These are phyloP conservation scores for Dipodomys ordii DNA, from an alignment of 2,113 vertebrate species.

Conservation along the genomic window DNA sequence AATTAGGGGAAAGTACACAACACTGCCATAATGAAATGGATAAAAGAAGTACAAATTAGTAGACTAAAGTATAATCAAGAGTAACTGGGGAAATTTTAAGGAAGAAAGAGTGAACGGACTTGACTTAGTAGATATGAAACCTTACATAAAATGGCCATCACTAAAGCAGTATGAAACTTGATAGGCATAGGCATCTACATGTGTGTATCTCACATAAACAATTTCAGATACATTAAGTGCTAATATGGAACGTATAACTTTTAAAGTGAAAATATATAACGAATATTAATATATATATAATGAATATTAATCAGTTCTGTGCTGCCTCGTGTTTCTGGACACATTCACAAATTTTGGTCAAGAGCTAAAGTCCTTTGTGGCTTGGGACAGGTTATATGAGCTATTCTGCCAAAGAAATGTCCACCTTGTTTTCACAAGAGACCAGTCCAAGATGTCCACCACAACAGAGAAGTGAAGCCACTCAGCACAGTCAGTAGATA, in stretches of 20 bases:
- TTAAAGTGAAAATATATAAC: not conserved
- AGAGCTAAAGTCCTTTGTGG: not conserved
- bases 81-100: constrained; percentile 24
- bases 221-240: not conserved
- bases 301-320: not conserved
- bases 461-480: not conserved
- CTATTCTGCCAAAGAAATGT: not conserved
- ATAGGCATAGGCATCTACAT: not conserved
- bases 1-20: no score
- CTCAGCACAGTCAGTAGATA: not conserved
- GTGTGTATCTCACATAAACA: not conserved
- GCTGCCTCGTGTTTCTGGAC: not conserved
- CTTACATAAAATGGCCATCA: not conserved
- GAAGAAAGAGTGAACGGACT: not conserved
- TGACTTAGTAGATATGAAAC: not conserved
- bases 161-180: not conserved
- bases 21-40: not conserved
- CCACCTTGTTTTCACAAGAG: not conserved
- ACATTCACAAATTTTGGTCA: not conserved
- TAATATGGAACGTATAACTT: not conserved
- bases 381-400: not conserved
- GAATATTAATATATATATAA: not conserved
- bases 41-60: not conserved
- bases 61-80: not conserved
- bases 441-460: not conserved